Percentiles rank a stretch among this genome's conserved stretches.
Conservation (phyloP, 1,140 invertebrate species). For the Sycophila sp. region DNA sequence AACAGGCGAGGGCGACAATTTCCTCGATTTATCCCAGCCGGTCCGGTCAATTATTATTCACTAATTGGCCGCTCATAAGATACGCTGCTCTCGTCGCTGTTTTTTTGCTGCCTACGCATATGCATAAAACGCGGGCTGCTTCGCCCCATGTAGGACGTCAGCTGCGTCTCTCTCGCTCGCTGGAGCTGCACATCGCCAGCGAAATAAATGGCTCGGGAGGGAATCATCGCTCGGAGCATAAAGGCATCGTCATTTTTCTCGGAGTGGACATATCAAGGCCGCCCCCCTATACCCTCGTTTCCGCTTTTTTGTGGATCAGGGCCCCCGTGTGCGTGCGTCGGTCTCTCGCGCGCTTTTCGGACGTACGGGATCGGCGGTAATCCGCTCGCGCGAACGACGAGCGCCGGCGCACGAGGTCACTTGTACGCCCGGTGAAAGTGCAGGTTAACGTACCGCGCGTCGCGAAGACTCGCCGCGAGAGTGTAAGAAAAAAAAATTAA, state of each 20-base stretch:
- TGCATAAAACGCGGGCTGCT: no score
- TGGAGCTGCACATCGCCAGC: background rate
- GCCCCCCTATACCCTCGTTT: background rate
- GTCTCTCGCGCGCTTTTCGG: no score
- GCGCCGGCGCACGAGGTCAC: conserved; percentile 31
- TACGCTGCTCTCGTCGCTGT: no score
- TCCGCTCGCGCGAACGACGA: conserved; percentile 11
- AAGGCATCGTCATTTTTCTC: background rate
- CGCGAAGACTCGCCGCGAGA: conserved; percentile 32
- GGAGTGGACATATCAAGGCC: background rate
- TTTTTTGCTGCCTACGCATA: no score
- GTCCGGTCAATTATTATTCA: background rate
- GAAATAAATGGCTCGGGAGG: background rate
- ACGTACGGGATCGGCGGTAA: no score
- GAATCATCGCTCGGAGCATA: background rate
- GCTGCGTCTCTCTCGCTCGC: background rate
- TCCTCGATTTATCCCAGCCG: background rate
- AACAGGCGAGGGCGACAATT: background rate
- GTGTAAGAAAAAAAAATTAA: background rate
- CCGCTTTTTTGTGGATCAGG: no score
- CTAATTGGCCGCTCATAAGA: conserved; percentile 16
- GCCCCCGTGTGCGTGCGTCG: no score
- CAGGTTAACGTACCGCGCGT: conserved; percentile 36
- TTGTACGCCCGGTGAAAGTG: conserved; percentile 24
- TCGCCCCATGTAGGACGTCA: no score